Conservation (phyloP, 2,113 vertebrate genomes). For the Pachypanchax playfairii region DNA sequence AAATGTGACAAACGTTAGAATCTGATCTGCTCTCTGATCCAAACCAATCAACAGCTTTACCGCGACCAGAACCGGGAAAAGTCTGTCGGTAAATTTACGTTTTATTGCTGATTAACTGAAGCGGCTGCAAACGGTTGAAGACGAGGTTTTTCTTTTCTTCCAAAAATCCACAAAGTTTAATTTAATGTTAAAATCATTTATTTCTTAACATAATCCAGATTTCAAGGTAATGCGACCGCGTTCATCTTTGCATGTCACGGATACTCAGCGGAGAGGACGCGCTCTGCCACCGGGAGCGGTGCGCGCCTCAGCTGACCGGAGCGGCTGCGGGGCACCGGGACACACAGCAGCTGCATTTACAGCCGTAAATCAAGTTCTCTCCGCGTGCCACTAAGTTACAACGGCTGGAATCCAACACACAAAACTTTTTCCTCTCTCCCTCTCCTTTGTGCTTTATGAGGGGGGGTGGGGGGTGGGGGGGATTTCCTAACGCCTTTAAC, state of each 20-base stretch:
- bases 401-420: conserved; percentile 38
- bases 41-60: too few species aligned
- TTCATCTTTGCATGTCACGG: too few species aligned
- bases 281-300: conserved; percentile 60
- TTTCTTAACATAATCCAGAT: too few species aligned
- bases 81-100: conserved; percentile 83
- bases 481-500: conserved; percentile 49
- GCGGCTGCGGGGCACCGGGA: conserved; percentile 63
- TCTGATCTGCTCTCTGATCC: too few species aligned
- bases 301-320: conserved; percentile 71
- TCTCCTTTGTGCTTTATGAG: conserved; percentile 33
- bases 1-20: too few species aligned
- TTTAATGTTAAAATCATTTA: too few species aligned
- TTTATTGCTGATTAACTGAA: conserved; percentile 38
- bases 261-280: conserved; percentile 62
- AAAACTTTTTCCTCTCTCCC: conserved; percentile 68
- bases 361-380: too few species aligned
- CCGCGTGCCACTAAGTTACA: too few species aligned
- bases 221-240: too few species aligned
- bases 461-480: not conserved
- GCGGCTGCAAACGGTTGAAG: too few species aligned
- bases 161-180: too few species aligned
- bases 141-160: too few species aligned
- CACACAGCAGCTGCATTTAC: conserved; percentile 61
- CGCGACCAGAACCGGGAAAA: not conserved